These are phyloP conservation scores for Platysteira castanea DNA, from an alignment of 2,113 vertebrate genomes.

Conservation along the genomic window DNA sequence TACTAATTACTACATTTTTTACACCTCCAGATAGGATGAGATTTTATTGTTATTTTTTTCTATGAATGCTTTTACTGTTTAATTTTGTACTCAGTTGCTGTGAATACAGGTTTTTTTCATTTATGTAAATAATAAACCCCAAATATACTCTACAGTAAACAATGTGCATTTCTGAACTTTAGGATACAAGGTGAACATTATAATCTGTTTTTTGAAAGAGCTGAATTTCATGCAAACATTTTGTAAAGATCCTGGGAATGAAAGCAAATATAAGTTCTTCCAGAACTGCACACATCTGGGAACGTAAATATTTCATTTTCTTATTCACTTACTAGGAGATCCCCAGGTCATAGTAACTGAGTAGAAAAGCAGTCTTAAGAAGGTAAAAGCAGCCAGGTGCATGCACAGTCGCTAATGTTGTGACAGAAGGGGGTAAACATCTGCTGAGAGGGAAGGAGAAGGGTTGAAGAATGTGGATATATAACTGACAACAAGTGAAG, in stretches of 20 bases:
- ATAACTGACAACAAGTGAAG: not conserved
- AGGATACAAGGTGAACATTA: not conserved
- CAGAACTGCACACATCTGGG: accelerated
- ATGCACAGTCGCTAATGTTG: not conserved
- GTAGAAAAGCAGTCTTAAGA: not conserved
- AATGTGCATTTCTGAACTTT: not conserved
- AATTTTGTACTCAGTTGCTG: not conserved
- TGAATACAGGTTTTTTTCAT: not conserved
- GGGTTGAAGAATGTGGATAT: not conserved
- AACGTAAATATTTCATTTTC: not conserved
- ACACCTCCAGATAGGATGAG: not conserved
- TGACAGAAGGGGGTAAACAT: not conserved
- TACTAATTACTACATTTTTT: not conserved
- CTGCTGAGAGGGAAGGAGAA: not conserved
- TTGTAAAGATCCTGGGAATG: not conserved
- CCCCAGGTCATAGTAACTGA: not conserved
- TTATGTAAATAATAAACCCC: not conserved
- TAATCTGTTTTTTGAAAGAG: not conserved
- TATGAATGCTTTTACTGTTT: not conserved
- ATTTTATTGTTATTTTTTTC: not conserved
- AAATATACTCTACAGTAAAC: not conserved
- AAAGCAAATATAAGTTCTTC: not conserved
- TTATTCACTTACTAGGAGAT: not conserved
- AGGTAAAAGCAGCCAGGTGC: not conserved
- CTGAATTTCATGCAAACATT: not conserved